Percentiles rank a stretch among this genome's conserved stretches.
phyloP scores from a whole-genome alignment of 2,113 vertebrate species.

The Burhinus bistriatus region DNA sequence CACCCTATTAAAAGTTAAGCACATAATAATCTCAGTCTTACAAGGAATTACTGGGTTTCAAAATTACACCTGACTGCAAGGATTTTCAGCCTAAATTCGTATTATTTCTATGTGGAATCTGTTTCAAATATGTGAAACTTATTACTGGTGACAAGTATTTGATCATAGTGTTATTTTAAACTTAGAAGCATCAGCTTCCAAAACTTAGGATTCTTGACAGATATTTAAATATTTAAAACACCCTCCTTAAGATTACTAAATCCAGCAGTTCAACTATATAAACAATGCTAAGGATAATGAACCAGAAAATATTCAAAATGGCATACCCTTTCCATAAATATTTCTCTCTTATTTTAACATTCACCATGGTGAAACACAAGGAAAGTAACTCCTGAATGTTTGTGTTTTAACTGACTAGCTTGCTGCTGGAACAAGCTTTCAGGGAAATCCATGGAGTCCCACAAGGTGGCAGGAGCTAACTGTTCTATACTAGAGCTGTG shows the following conservation, averaged over 20 bases:
- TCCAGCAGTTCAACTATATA: not conserved
- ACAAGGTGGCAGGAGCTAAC: conserved; percentile 67
- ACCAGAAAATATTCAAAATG: not conserved
- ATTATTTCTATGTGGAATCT: not conserved
- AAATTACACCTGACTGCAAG: not conserved
- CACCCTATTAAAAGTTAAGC: not conserved
- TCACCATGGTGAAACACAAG: not conserved
- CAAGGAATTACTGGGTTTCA: not conserved
- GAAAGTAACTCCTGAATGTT: not conserved
- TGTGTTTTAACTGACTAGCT: not conserved
- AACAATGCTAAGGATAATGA: conserved; percentile 14
- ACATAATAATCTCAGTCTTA: no score
- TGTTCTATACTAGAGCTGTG: not conserved
- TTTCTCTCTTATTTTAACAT: not conserved
- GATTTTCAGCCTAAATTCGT: not conserved
- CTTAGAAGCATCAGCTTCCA: not conserved
- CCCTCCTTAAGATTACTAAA: not conserved
- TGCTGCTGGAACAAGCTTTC: not conserved
- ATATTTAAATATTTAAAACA: conserved; percentile 41
- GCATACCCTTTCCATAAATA: not conserved
- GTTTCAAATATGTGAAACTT: not conserved
- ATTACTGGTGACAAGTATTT: conserved; percentile 7
- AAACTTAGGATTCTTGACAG: conserved; percentile 25
- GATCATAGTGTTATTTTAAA: conserved; percentile 40
- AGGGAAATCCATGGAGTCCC: not conserved